phyloP scores from a whole-genome alignment of 2,113 vertebrate genomes.

The Phaethon lepturus region DNA sequence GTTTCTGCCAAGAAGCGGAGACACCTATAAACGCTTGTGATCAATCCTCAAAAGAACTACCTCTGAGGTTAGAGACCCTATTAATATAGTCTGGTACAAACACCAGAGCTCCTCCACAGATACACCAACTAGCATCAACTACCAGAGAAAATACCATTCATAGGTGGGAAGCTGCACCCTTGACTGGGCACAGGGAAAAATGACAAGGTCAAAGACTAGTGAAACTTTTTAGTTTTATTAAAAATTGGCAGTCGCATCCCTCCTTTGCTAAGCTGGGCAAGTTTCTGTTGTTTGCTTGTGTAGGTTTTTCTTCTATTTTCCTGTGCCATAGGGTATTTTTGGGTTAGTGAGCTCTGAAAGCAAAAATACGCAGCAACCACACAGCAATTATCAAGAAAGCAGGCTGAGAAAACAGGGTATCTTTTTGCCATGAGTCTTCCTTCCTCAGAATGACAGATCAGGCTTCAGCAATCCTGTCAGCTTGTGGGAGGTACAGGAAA shows the following conservation, averaged over 20 bases:
- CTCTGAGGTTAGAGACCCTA: not conserved
- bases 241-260: not conserved
- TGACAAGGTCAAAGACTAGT: not conserved
- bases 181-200: not conserved
- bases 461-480: not conserved
- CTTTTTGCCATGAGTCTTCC: slow-evolving; percentile 37
- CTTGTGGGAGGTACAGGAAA: slow-evolving; percentile 11
- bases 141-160: not conserved
- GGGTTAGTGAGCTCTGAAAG: not conserved
- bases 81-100: not conserved
- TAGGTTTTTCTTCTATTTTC: not conserved
- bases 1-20: not conserved
- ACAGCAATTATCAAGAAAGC: slow-evolving; percentile 37
- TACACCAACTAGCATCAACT: not conserved
- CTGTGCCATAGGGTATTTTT: slow-evolving; percentile 24
- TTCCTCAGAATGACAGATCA: not conserved
- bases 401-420: not conserved
- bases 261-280: not conserved
- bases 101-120: not conserved
- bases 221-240: not conserved
- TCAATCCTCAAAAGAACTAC: not conserved
- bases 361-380: slow-evolving; percentile 25
- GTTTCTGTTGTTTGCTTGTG: not conserved
- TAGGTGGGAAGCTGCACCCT: not conserved
- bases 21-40: not conserved